Evolutionary conservation across 1,140 invertebrate species (phyloP).

Genomic region (Daktulosphaira vitifoliae): DNA sequence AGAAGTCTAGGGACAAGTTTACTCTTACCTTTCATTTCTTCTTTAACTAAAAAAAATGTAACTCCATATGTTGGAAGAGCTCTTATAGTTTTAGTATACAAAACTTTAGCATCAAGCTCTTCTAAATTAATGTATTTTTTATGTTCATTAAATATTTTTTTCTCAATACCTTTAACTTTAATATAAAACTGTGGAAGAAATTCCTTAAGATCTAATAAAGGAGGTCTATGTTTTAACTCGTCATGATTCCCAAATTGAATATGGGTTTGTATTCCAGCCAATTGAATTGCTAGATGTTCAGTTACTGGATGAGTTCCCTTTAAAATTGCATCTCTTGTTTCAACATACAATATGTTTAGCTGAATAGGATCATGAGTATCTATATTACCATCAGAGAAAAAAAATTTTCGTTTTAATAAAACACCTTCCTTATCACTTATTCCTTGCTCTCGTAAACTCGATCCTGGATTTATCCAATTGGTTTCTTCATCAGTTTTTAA

Average conservation of each 20-base stretch:
- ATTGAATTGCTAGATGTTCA: constrained; percentile 87
- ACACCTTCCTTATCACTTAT: constrained; percentile 86
- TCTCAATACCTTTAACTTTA: constrained; percentile 90
- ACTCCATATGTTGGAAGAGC: constrained; percentile 94
- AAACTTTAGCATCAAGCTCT: constrained; percentile 89
- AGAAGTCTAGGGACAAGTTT: constrained; percentile 92
- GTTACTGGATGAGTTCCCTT: constrained; percentile 97
- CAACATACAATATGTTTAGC: constrained; percentile 88
- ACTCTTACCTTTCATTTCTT: constrained; percentile 95
- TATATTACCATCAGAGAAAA: constrained; percentile 98
- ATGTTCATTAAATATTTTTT: constrained; percentile 89
- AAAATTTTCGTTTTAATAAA: constrained; percentile 85
- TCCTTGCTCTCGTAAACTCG: constrained; percentile 91
- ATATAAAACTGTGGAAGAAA: constrained; percentile 91
- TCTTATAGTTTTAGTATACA: constrained; percentile 88
- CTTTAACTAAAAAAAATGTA: constrained; percentile 98
- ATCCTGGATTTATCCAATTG: constrained; percentile 94
- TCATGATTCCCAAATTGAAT: constrained; percentile 94
- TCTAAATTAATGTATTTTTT: constrained; percentile 65
- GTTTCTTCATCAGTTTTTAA: constrained; percentile 99
- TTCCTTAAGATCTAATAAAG: constrained; percentile 84
- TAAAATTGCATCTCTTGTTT: constrained; percentile 90
- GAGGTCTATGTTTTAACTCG: constrained; percentile 84
- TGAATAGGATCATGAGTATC: constrained; percentile 96
- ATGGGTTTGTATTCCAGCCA: constrained; percentile 95